A percentile compares a stretch with the other conserved stretches of the same genome.
Evolutionary conservation across 2,888 invertebrate species (phyloP).

Genomic region (Heliothis peltigera): DNA sequence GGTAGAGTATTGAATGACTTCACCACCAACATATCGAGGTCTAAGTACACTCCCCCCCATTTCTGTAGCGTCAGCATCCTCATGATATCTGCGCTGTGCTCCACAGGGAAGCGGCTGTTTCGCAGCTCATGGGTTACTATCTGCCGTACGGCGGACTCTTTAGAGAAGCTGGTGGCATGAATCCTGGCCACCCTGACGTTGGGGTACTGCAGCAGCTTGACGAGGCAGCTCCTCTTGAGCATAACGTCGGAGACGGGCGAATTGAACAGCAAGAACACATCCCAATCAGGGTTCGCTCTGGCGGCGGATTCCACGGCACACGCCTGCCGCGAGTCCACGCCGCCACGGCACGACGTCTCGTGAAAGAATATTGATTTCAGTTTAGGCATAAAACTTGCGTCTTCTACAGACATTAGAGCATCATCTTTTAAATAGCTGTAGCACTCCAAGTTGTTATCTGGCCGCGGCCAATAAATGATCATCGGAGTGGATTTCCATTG

Average conservation of each 20-base stretch:
- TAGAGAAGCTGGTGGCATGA: slow-evolving; percentile 31
- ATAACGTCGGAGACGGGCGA: slow-evolving; percentile 48
- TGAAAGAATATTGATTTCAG: slow-evolving; percentile 90
- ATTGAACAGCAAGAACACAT: slow-evolving; percentile 82
- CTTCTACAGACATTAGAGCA: slow-evolving; percentile 37
- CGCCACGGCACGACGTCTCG: slow-evolving; percentile 90
- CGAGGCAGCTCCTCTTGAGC: slow-evolving; percentile 34
- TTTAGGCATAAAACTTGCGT: slow-evolving; percentile 25
- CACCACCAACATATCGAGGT: slow-evolving; percentile 52
- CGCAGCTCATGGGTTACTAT: slow-evolving; percentile 15
- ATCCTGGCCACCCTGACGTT: slow-evolving; percentile 53
- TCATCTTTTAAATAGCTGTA: slow-evolving; percentile 9
- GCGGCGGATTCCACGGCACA: slow-evolving; percentile 65
- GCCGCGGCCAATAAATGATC: slow-evolving; percentile 26
- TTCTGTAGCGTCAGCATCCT: slow-evolving; percentile 56
- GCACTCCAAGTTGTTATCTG: slow-evolving; percentile 11
- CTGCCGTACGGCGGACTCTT: slow-evolving; percentile 19
- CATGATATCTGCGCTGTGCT: slow-evolving; percentile 54
- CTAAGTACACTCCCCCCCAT: slow-evolving; percentile 60
- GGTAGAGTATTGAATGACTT: slow-evolving; percentile 55
- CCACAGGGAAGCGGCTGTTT: slow-evolving; percentile 12
- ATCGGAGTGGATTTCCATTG: neutral
- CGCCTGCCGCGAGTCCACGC: slow-evolving; percentile 73
- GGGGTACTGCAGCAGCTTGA: slow-evolving; percentile 32
- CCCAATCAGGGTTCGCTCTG: slow-evolving; percentile 62